These are phyloP conservation scores for Chrysina gloriosa DNA, from an alignment of 2,888 invertebrate species.

Conservation along the genomic window DNA sequence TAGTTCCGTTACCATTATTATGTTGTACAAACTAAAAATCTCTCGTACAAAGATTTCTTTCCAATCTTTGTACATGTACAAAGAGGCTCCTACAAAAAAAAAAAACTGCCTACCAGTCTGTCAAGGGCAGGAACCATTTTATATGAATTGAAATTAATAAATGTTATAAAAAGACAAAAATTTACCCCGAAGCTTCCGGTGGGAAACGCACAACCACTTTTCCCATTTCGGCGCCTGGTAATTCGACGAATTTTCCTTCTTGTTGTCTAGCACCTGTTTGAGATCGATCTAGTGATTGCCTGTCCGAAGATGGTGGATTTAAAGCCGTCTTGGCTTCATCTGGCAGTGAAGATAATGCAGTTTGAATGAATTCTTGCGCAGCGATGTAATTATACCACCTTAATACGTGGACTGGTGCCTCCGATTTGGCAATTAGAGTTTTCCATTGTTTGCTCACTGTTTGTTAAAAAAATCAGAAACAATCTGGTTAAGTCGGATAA, in stretches of 20 bases:
- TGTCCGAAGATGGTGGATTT: constrained; percentile 45
- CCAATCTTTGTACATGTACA: too few relatives aligned
- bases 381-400: constrained; percentile 78
- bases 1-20: too few relatives aligned
- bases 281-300: constrained; percentile 47
- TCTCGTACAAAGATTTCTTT: too few relatives aligned
- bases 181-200: constrained; percentile 97
- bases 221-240: constrained; percentile 97
- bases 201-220: constrained; percentile 98
- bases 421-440: constrained; percentile 61
- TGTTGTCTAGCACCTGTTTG: constrained; percentile 55
- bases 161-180: not conserved
- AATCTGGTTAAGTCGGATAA: too few relatives aligned
- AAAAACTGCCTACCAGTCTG: too few relatives aligned
- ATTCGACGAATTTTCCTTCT: constrained; percentile 90
- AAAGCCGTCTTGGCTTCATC: constrained; percentile 65
- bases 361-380: constrained; percentile 71
- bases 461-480: constrained; percentile 38
- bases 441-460: constrained; percentile 60
- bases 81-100: too few relatives aligned
- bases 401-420: constrained; percentile 70
- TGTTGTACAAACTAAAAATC: too few relatives aligned
- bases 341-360: constrained; percentile 70
- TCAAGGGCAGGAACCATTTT: too few relatives aligned
- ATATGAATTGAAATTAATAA: not conserved